A percentile compares a stretch with the other conserved stretches of the same genome.
These are phyloP conservation scores for Thalassarche chlororhynchos DNA, from an alignment of 2,113 vertebrate species.

Conservation along the genomic window DNA sequence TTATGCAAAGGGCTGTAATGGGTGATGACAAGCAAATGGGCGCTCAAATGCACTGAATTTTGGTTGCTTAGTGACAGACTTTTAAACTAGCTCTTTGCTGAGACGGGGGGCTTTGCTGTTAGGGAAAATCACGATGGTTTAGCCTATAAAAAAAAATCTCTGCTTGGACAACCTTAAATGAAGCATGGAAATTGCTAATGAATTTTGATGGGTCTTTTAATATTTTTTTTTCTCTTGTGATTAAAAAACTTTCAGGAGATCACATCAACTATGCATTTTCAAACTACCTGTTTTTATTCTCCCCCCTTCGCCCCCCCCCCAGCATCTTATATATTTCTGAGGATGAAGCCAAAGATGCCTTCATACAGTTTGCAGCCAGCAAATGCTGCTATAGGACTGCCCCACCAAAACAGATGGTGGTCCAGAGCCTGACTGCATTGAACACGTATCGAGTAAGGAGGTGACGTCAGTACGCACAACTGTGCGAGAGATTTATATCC, in stretches of 20 bases:
- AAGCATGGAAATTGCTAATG: neutral
- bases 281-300: neutral
- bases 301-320: too few species aligned
- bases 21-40: neutral
- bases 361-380: slow-evolving; percentile 45
- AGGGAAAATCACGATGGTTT: neutral
- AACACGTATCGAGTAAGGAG: slow-evolving; percentile 69
- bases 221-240: neutral
- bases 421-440: slow-evolving; percentile 63
- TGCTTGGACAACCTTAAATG: neutral
- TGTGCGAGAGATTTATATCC: accelerated
- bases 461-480: accelerated
- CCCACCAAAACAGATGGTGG: slow-evolving; percentile 64
- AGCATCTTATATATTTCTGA: slow-evolving; percentile 71
- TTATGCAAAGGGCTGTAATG: neutral
- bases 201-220: neutral
- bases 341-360: slow-evolving; percentile 65
- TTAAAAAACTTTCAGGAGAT: neutral
- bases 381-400: slow-evolving; percentile 69
- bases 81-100: neutral
- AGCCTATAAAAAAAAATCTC: neutral
- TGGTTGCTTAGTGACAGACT: neutral
- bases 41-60: too few species aligned
- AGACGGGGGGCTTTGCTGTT: neutral
- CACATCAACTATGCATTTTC: neutral